Evolutionary conservation across 2,888 invertebrate species (phyloP).

Genomic region (Ochlodes sylvanus): DNA sequence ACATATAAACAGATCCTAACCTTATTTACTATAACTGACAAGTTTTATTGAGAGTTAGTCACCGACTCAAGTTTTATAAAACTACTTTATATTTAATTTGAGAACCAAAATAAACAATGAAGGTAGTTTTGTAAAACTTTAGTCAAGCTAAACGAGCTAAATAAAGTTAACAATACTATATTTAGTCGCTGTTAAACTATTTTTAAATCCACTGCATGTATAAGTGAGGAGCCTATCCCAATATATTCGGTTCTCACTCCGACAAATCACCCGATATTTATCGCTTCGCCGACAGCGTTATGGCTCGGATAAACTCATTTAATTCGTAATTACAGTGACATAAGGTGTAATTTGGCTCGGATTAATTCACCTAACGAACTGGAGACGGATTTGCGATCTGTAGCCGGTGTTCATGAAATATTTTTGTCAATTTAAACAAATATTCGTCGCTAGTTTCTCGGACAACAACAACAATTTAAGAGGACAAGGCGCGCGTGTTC

Average conservation of each 20-base stretch:
- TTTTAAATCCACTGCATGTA: slow-evolving; percentile 4
- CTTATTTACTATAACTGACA: too few relatives aligned
- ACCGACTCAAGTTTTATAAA: too few relatives aligned
- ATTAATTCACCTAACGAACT: slow-evolving; percentile 44
- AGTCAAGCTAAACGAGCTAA: not conserved
- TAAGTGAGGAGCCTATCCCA: slow-evolving; percentile 7
- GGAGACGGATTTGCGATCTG: slow-evolving; percentile 48
- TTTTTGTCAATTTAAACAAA: slow-evolving; percentile 33
- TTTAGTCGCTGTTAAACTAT: not conserved
- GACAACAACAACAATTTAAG: not conserved
- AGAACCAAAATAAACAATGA: too few relatives aligned
- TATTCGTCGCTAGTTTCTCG: not conserved
- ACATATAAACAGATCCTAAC: too few relatives aligned
- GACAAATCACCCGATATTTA: slow-evolving; percentile 49
- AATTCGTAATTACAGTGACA: slow-evolving; percentile 47
- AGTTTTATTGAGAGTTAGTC: too few relatives aligned
- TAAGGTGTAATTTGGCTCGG: slow-evolving; percentile 47
- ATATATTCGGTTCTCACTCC: slow-evolving; percentile 9
- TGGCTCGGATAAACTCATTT: slow-evolving; percentile 46
- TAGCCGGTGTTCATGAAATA: slow-evolving; percentile 26
- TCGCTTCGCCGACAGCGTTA: slow-evolving; percentile 47
- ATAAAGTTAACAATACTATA: not conserved
- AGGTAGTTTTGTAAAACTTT: too few relatives aligned
- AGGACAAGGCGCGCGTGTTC: not conserved
- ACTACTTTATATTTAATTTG: too few relatives aligned